A percentile compares a stretch with the other conserved stretches of the same genome.
Conservation (phyloP, 1,140 invertebrate species). For the Drosophila pandora region DNA sequence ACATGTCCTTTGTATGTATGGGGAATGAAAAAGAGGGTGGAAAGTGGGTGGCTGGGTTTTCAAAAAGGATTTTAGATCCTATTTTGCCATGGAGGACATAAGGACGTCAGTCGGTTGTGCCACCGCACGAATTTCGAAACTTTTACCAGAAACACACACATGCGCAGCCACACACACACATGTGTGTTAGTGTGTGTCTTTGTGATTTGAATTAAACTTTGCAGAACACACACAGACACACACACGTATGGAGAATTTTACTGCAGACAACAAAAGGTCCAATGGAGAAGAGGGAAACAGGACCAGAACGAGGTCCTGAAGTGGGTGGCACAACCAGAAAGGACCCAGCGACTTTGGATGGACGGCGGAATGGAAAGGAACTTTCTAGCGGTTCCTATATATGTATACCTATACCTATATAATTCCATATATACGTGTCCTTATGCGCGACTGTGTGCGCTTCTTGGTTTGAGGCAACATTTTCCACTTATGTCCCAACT, state of each 20-base stretch:
- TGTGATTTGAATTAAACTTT: slow-evolving; percentile 82
- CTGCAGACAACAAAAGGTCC: slow-evolving; percentile 79
- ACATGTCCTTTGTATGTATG: background rate
- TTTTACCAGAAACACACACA: slow-evolving; percentile 66
- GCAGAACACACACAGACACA: slow-evolving; percentile 37
- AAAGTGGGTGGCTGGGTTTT: slow-evolving; percentile 1
- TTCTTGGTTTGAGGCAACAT: slow-evolving; percentile 3
- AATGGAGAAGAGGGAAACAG: slow-evolving; percentile 19
- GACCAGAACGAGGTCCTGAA: background rate
- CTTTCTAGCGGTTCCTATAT: slow-evolving; percentile 25
- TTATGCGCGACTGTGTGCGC: background rate
- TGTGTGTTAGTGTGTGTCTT: slow-evolving; percentile 68
- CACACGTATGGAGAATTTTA: slow-evolving; percentile 72
- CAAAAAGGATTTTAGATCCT: slow-evolving; percentile 77
- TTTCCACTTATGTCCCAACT: slow-evolving; percentile 25
- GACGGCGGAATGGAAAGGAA: slow-evolving; percentile 31
- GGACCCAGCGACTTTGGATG: slow-evolving; percentile 29
- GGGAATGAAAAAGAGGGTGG: background rate
- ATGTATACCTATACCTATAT: slow-evolving; percentile 8
- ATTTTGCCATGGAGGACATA: slow-evolving; percentile 62
- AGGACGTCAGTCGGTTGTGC: slow-evolving; percentile 67
- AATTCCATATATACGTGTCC: background rate
- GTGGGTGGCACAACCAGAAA: slow-evolving; percentile 11
- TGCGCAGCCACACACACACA: slow-evolving; percentile 20
- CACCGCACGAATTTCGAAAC: slow-evolving; percentile 78